Evolutionary conservation across 1,140 invertebrate species (phyloP).

Genomic region (Aphelenchoides besseyi): DNA sequence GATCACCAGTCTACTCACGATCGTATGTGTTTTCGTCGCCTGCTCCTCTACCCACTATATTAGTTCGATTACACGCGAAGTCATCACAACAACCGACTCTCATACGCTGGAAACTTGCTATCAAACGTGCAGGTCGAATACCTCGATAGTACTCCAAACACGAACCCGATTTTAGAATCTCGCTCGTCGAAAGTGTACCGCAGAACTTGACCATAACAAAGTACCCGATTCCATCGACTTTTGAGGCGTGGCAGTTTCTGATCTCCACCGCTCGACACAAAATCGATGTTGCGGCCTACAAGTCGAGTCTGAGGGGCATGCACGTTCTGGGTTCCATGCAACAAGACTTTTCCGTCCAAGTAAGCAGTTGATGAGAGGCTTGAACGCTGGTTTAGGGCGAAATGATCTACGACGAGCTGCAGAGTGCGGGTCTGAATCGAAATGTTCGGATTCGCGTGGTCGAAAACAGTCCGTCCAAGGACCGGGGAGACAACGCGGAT

Average conservation of each 20-base stretch:
- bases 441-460: conserved; percentile 54
- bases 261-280: conserved; percentile 47
- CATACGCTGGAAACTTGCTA: not conserved
- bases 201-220: conserved; percentile 51
- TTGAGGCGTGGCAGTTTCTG: conserved; percentile 50
- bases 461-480: conserved; percentile 59
- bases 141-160: not conserved
- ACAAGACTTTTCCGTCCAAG: conserved; percentile 43
- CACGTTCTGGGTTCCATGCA: conserved; percentile 50
- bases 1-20: too few relatives aligned
- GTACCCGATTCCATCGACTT: conserved; percentile 39
- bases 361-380: conserved; percentile 13
- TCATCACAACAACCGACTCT: too few relatives aligned
- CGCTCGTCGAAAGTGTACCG: conserved; percentile 57
- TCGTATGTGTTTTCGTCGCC: too few relatives aligned
- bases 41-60: too few relatives aligned
- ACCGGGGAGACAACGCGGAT: conserved; percentile 61
- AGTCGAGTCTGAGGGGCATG: conserved; percentile 57
- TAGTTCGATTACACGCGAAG: too few relatives aligned
- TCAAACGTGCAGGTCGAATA: not conserved
- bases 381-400: conserved; percentile 49
- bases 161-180: conserved; percentile 36
- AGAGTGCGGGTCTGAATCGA: conserved; percentile 37
- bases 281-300: conserved; percentile 57
- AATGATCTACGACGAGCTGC: conserved; percentile 43